Conservation (phyloP, 2,113 vertebrate genomes). For the Hypomesus transpacificus region DNA sequence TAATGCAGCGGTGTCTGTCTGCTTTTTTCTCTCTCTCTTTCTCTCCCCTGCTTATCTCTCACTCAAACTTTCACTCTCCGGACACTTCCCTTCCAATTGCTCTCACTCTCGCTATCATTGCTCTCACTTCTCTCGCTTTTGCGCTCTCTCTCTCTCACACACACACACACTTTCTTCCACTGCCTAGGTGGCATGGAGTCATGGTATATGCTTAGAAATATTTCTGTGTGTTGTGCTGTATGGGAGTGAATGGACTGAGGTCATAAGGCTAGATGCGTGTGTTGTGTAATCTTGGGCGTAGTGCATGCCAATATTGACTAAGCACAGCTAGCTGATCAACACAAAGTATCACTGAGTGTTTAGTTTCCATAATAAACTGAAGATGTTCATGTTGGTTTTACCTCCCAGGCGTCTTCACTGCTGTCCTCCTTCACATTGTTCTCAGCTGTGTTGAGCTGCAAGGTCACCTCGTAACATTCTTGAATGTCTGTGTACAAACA, state of each 20-base stretch:
- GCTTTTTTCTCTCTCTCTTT: conserved; percentile 33
- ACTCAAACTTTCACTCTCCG: conserved; percentile 1
- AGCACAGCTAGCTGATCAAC: background rate
- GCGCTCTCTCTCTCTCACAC: conserved; percentile 9
- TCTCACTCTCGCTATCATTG: background rate
- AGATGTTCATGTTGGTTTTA: conserved; percentile 45
- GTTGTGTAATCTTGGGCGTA: background rate
- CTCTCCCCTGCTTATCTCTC: conserved; percentile 15
- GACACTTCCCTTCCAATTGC: background rate
- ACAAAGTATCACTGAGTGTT: background rate
- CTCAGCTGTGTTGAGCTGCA: conserved; percentile 66
- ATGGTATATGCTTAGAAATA: conserved; percentile 25
- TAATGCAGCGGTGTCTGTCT: conserved; percentile 42
- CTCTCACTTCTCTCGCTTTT: background rate
- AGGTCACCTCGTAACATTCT: conserved; percentile 78
- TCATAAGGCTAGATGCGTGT: conserved; percentile 16
- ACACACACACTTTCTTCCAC: conserved; percentile 7
- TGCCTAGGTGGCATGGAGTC: conserved; percentile 23
- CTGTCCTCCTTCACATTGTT: conserved; percentile 57
- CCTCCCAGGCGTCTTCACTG: conserved; percentile 60
- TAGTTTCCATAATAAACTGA: background rate
- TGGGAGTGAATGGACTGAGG: conserved; percentile 34
- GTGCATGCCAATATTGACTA: background rate
- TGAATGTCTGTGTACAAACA: conserved; percentile 71
- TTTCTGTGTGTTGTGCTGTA: conserved; percentile 4